Evolutionary conservation across 2,797 vertebrate species (phyloP).

Genomic region (Moxostoma hubbsi): DNA sequence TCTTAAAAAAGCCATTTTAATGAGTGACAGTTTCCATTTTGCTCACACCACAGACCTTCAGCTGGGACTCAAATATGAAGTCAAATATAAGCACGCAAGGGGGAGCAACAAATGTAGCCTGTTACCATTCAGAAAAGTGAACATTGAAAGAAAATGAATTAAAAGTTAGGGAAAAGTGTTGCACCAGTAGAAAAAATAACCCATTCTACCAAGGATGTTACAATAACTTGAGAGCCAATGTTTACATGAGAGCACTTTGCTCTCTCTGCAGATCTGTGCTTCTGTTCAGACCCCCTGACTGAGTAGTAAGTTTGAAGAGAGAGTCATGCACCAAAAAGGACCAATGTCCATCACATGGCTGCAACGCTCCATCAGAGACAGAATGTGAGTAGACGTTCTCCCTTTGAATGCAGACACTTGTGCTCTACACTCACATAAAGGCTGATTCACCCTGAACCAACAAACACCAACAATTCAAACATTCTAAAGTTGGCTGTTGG

Average conservation of each 20-base stretch:
- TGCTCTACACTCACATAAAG: not conserved
- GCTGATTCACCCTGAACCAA: too few relatives aligned
- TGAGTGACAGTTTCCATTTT: constrained; percentile 78
- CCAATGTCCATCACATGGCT: constrained; percentile 68
- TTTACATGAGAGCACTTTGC: too few relatives aligned
- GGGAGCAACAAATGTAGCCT: too few relatives aligned
- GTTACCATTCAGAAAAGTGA: too few relatives aligned
- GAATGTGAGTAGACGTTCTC: constrained; percentile 67
- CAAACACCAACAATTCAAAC: not conserved
- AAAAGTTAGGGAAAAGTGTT: too few relatives aligned
- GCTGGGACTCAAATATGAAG: constrained; percentile 57
- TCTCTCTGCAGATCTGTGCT: constrained; percentile 67
- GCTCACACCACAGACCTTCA: constrained; percentile 66
- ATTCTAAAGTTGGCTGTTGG: too few relatives aligned
- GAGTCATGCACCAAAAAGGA: constrained; percentile 63
- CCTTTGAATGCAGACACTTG: not conserved
- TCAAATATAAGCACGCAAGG: constrained; percentile 68
- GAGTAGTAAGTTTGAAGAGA: constrained; percentile 74
- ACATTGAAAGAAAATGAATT: not conserved
- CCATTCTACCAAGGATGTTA: too few relatives aligned
- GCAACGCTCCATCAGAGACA: constrained; percentile 78
- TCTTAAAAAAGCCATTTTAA: constrained; percentile 69
- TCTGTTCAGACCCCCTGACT: constrained; percentile 75
- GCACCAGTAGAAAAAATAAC: too few relatives aligned
- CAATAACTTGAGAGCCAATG: too few relatives aligned